Evolutionary conservation across 35 echinoderm and acorn worm species (phyloP), one percentile per base, ranked within the genome.

Genomic region (Chiridota heheva): DNA sequence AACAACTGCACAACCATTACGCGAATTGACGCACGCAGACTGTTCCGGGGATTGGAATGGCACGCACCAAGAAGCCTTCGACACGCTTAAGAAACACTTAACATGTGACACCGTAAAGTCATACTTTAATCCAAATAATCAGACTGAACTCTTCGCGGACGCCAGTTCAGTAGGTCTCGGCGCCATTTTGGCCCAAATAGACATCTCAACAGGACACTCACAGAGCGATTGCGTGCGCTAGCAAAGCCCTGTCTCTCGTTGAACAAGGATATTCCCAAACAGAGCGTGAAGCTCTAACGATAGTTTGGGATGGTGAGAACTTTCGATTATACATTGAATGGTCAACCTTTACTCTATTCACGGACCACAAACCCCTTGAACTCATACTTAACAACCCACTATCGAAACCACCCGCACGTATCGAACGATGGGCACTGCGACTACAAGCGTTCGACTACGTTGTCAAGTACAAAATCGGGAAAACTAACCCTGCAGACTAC

Each of bases 311-410:
- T 2, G 63, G 40, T 0, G 85, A 87, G 70, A 82, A 70, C 30
- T 86, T 86, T 40, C 70, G 75, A 26, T 55, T 91, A 45, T 91
- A 91, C 40, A 37, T 91, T 3, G 48, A 69, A 58, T 82, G 89
- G 2, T 58, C 48, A 6, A 44, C 8, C n/a, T 91, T 81, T 33
- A 80, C 57, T 24, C 48, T 85, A 26, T 44, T 32, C 24, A 72
- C 74, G 7, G 72, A 91, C 20, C 75, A 86, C 66, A 85, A 86
- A 36, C 82, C 75, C 3, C 34, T 87, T 16, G 30, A 66, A 26
- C 3, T 40, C 6, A 84, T 84, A 17, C 72, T 71, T 26, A 84
- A 72, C 30, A 67, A 68, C 41, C 72, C 84, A 3, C 58, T 60
- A 44, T 78, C 84, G 28, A 59, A 87, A 51, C 76, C 64, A 49